Percentiles rank a stretch among this genome's conserved stretches.
Conservation (phyloP, 2,797 vertebrate genomes). For the Diplodus sargus region DNA sequence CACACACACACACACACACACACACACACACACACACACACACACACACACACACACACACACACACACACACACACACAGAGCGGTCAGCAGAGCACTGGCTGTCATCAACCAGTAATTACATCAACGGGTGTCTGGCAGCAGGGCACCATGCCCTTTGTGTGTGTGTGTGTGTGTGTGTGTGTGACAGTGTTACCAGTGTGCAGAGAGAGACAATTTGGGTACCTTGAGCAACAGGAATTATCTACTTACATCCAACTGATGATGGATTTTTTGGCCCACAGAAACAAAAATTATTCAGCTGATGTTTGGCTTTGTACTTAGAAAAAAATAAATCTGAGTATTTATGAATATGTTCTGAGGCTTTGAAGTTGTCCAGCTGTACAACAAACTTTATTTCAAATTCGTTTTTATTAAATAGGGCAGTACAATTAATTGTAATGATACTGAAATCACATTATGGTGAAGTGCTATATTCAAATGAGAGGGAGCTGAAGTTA, state of each 20-base stretch:
- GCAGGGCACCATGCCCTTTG: conserved; percentile 8
- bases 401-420: too few species aligned
- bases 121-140: conserved; percentile 65
- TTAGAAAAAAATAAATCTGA: neutral
- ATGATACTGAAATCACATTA: too few species aligned
- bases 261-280: neutral
- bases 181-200: neutral
- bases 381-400: neutral
- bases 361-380: too few species aligned
- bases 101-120: conserved; percentile 59
- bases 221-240: neutral
- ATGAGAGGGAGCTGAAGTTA: too few species aligned
- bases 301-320: neutral
- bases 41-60: neutral
- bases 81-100: conserved; percentile 33
- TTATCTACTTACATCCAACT: neutral
- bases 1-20: too few species aligned
- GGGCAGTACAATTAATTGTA: too few species aligned
- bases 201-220: neutral
- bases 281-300: neutral
- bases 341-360: neutral
- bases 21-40: too few species aligned
- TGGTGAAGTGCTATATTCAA: too few species aligned
- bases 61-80: conserved; percentile 14
- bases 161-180: conserved; percentile 20